These are phyloP conservation scores for Taphrorychus bicolor DNA, from an alignment of 2,888 invertebrate genomes.

Conservation along the genomic window DNA sequence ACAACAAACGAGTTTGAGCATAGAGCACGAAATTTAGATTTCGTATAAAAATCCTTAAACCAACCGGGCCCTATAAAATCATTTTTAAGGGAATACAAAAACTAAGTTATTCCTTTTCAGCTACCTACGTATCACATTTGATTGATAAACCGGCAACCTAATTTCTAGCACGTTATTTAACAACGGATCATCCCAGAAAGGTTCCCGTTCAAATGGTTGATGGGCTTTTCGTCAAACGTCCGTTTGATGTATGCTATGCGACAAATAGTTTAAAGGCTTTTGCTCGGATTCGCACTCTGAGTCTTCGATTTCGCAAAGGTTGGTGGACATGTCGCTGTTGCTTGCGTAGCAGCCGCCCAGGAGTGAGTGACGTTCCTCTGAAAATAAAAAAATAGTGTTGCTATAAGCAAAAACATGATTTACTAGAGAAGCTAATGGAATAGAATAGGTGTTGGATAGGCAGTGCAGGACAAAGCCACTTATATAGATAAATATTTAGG, in stretches of 20 bases:
- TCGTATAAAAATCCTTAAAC: too few relatives aligned
- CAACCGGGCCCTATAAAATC: too few relatives aligned
- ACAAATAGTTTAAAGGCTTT: conserved; percentile 58
- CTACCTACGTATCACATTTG: conserved; percentile 4
- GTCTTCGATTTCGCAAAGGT: conserved; percentile 92
- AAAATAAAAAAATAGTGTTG: too few relatives aligned
- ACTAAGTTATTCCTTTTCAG: background rate
- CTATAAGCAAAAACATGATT: too few relatives aligned
- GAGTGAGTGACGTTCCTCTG: conserved; percentile 78
- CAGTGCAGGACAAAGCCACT: too few relatives aligned
- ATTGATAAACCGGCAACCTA: background rate
- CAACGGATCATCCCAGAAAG: conserved; percentile 53
- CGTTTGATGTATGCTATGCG: conserved; percentile 57
- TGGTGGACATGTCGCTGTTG: conserved; percentile 86
- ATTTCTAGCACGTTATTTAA: conserved; percentile 18
- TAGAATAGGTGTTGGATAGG: too few relatives aligned
- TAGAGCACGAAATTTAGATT: background rate
- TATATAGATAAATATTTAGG: too few relatives aligned
- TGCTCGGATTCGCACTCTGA: conserved; percentile 73
- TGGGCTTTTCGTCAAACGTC: conserved; percentile 55
- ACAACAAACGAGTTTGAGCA: background rate
- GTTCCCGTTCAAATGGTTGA: conserved; percentile 47
- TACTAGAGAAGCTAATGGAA: too few relatives aligned
- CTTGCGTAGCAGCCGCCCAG: conserved; percentile 76
- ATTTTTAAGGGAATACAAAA: background rate